Base-by-base conservation (phyloP, 1,140 invertebrate species). In the Papilio machaon region DNA sequence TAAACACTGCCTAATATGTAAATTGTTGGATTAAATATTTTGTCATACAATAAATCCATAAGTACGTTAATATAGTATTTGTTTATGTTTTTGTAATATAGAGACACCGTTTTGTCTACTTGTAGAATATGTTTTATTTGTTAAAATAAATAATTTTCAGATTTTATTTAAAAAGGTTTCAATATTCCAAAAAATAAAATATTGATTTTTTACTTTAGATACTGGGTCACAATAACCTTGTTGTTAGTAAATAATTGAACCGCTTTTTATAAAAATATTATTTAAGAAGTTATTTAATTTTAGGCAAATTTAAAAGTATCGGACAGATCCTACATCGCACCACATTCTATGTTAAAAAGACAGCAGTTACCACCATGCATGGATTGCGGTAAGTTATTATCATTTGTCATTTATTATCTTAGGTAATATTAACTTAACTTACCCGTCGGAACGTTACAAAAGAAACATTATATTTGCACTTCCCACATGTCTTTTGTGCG, bases 301-400 rank as follows among this genome's bases (percentile, higher is more conserved):
- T 81, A 89, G 87, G 82, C 80, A 38, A 58, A 82, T 35, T 80
- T 84, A 43, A 80, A 73, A 84, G 73, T 85, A 23, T 86, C 82
- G 11, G 79, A 86, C 52, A 82, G 81, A 13, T 82, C 84, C 35
- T 82, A 85, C 46, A 43, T 75, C 4, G 35, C 77, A 19, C 38
- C 81, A 54, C 52, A 79, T 54, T 35, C 75, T 2, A 54, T 54
- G 11, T 54, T 23, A 30, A 77, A 77, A 23, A 78, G 76, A 35
- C 75, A 81, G 9, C 74, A 85, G 10, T 73, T 91, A 79, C 90
- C 86, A 1, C 81, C 84, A 8, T 93, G 92, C 79, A 83, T 88
- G 86, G 88, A 92, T 73, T 93, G 92, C 38, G 87, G 92, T 93
- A 88, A 91, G 92, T 89, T 47, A 75, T 13, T 15, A n/a, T 58